phyloP scores from a whole-genome alignment of 2,797 vertebrate genomes.

The Enteromius radiatus region DNA sequence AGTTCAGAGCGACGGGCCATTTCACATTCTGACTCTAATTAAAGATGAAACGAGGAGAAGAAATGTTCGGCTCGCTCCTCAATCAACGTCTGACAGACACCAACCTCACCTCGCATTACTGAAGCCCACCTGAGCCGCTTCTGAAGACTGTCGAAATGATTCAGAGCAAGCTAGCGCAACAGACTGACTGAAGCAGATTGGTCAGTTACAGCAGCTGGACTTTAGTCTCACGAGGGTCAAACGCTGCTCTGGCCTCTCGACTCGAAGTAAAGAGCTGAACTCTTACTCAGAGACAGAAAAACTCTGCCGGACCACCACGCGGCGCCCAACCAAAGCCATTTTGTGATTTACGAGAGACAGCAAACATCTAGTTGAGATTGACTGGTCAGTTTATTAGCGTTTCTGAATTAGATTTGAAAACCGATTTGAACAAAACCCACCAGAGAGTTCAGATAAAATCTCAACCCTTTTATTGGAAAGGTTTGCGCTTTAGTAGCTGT shows the following conservation, averaged over 20 bases:
- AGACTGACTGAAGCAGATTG: constrained; percentile 20
- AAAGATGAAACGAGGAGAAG: constrained; percentile 60
- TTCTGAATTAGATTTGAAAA: constrained; percentile 26
- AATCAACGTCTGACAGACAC: constrained; percentile 43
- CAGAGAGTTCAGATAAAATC: constrained; percentile 6
- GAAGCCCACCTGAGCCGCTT: constrained; percentile 29
- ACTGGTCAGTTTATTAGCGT: constrained; percentile 13
- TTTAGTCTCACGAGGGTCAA: constrained; percentile 22
- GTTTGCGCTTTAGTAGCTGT: constrained; percentile 1
- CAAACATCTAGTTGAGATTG: constrained; percentile 12
- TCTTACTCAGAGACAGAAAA: constrained; percentile 9
- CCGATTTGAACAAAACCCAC: not conserved
- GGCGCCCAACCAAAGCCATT: not conserved
- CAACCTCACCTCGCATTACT: constrained; percentile 47
- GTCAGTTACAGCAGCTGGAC: constrained; percentile 20
- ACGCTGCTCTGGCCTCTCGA: not conserved
- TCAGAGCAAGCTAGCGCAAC: not conserved
- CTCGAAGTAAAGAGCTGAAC: constrained; percentile 9
- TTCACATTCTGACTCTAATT: constrained; percentile 65
- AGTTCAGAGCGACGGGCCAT: constrained; percentile 58
- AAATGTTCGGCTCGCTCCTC: constrained; percentile 45
- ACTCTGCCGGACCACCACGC: not conserved
- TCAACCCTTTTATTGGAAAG: not conserved
- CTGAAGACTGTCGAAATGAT: constrained; percentile 18
- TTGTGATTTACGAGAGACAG: not conserved